Evolutionary conservation across 2,888 invertebrate species (phyloP).

Genomic region (Lasioglossum villosulum): DNA sequence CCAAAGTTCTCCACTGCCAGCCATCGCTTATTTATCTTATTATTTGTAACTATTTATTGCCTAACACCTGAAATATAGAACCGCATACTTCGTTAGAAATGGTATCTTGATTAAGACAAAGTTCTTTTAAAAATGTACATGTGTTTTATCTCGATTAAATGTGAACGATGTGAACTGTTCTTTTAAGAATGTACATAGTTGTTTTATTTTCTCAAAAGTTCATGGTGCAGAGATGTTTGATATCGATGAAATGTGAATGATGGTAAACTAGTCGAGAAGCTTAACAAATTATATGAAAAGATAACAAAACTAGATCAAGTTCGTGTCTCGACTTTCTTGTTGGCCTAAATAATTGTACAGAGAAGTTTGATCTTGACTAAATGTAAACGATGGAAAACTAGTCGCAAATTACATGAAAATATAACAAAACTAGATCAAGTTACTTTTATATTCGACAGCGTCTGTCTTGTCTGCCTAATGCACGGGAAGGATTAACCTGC

Average conservation of each 20-base stretch:
- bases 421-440: neutral
- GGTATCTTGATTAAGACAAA: neutral
- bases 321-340: neutral
- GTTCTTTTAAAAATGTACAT: neutral
- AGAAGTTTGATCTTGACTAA: neutral
- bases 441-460: neutral
- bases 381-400: neutral
- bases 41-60: neutral
- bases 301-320: neutral
- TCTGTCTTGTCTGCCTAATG: neutral
- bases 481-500: neutral
- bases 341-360: neutral
- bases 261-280: neutral
- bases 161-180: no score
- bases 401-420: neutral
- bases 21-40: constrained; percentile 84
- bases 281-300: neutral
- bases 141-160: no score
- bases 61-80: constrained; percentile 28
- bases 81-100: neutral
- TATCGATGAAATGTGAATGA: neutral
- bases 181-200: neutral
- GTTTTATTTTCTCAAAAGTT: neutral
- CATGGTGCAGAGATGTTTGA: neutral
- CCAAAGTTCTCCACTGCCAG: constrained; percentile 93